These are phyloP conservation scores for Eleginops maclovinus DNA, from an alignment of 2,113 vertebrate species.

Conservation along the genomic window DNA sequence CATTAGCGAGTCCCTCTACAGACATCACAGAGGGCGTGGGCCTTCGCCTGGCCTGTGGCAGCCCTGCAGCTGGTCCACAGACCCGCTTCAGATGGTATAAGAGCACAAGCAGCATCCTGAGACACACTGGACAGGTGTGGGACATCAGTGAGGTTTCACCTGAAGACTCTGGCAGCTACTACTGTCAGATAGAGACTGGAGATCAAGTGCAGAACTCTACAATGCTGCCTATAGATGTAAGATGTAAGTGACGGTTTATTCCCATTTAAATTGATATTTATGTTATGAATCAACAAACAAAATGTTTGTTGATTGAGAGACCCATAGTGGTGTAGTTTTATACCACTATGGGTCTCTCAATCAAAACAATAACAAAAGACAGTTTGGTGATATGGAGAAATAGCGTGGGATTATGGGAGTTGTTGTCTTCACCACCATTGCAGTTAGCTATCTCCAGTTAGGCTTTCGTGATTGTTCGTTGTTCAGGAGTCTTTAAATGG, in stretches of 20 bases:
- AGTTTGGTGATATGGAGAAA: too few species aligned
- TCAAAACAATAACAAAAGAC: too few species aligned
- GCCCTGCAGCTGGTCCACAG: slow-evolving; percentile 12
- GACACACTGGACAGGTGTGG: slow-evolving; percentile 53
- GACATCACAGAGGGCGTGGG: slow-evolving; percentile 40
- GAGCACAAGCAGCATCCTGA: neutral
- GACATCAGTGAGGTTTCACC: slow-evolving; percentile 25
- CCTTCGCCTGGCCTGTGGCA: slow-evolving; percentile 71
- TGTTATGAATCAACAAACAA: neutral
- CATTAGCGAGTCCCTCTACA: slow-evolving; percentile 34
- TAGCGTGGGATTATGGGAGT: too few species aligned
- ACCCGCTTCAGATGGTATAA: slow-evolving; percentile 62
- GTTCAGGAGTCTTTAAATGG: too few species aligned
- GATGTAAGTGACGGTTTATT: slow-evolving; percentile 61
- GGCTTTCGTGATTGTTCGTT: too few species aligned
- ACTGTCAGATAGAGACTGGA: slow-evolving; percentile 63
- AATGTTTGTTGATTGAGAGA: too few species aligned
- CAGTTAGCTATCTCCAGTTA: too few species aligned
- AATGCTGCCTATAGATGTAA: slow-evolving; percentile 42
- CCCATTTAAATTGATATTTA: neutral
- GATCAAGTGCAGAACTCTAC: slow-evolving; percentile 46
- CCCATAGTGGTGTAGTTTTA: too few species aligned
- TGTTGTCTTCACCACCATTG: too few species aligned
- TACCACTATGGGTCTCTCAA: too few species aligned
- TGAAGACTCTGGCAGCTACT: slow-evolving; percentile 58